phyloP scores from a whole-genome alignment of 2,113 vertebrate species.

The Sardina pilchardus region DNA sequence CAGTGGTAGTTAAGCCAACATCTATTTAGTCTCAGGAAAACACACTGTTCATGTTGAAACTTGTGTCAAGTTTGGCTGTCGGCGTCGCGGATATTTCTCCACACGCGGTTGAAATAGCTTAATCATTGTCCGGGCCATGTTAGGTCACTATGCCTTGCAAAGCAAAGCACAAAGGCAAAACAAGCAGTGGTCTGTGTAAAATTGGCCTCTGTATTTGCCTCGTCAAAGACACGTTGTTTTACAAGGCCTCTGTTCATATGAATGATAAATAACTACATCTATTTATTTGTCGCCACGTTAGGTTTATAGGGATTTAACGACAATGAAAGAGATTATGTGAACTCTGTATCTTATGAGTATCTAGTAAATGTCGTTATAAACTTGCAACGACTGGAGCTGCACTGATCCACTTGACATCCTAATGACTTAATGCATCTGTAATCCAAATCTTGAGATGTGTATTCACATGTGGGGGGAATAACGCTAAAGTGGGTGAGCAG shows the following conservation, averaged over 20 bases:
- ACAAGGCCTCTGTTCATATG: background rate
- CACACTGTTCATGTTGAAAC: background rate
- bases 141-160: conserved; percentile 9
- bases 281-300: background rate
- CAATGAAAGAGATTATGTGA: background rate
- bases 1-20: background rate
- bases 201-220: background rate
- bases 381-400: background rate
- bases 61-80: background rate
- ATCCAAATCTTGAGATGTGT: background rate
- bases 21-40: background rate
- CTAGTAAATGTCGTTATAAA: background rate
- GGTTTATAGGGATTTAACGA: background rate
- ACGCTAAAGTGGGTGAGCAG: background rate
- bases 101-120: background rate
- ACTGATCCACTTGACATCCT: too few relatives aligned
- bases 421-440: background rate
- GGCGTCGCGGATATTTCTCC: background rate
- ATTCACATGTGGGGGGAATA: background rate
- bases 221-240: conserved; percentile 16
- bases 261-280: background rate
- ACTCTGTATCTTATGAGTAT: background rate
- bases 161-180: conserved; percentile 6
- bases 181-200: background rate
- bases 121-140: conserved; percentile 8